phyloP scores from a whole-genome alignment of 1,140 invertebrate species.

The Lordiphosa collinella region DNA sequence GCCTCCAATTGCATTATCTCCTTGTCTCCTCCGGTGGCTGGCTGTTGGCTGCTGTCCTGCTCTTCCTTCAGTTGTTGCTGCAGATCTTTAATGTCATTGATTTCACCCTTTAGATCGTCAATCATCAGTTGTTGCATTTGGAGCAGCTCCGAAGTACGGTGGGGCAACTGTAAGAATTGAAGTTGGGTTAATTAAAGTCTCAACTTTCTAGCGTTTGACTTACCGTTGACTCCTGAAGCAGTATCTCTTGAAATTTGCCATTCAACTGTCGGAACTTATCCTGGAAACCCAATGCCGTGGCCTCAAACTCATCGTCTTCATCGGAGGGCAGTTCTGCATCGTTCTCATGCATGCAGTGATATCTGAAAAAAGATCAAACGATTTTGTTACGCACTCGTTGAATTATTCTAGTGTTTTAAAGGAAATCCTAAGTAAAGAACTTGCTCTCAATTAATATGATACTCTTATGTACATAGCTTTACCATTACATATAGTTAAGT shows the following conservation, averaged over 20 bases:
- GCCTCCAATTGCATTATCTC: conserved; percentile 7
- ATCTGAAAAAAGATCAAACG: conserved; percentile 71
- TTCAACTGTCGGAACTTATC: conserved; percentile 88
- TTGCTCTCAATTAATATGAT: too few relatives aligned
- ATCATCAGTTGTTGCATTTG: conserved; percentile 72
- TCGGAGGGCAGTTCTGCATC: conserved; percentile 84
- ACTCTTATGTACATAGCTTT: too few relatives aligned
- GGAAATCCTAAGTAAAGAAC: too few relatives aligned
- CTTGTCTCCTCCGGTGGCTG: background rate
- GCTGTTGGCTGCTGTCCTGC: background rate
- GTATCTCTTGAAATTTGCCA: conserved; percentile 88
- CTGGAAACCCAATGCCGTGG: conserved; percentile 86
- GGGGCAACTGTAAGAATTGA: conserved; percentile 45
- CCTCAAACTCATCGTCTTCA: conserved; percentile 89
- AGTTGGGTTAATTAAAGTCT: background rate
- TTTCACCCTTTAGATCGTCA: conserved; percentile 65
- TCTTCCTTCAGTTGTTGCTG: conserved; percentile 44
- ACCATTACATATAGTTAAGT: too few relatives aligned
- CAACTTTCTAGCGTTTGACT: conserved; percentile 41
- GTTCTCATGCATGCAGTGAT: conserved; percentile 89
- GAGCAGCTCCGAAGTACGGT: conserved; percentile 68
- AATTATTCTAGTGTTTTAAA: background rate
- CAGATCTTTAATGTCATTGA: conserved; percentile 60
- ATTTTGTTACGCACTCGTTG: too few relatives aligned
- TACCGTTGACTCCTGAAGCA: conserved; percentile 93